phyloP scores from a whole-genome alignment of 2,888 invertebrate species.

The Prosopocoilus inquinatus region DNA sequence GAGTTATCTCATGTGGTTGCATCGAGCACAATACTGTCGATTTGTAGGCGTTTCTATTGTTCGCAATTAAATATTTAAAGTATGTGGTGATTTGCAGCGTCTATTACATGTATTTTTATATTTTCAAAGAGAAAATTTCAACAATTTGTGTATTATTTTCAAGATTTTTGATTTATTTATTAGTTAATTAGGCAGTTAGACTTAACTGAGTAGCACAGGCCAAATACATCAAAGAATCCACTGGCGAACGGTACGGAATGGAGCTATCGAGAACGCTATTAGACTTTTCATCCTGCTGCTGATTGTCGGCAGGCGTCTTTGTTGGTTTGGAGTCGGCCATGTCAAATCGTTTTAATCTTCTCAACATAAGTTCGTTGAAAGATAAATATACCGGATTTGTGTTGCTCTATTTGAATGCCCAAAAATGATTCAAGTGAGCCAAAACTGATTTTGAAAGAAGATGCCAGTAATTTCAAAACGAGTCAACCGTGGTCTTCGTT shows the following conservation, averaged over 20 bases:
- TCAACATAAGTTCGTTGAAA: conserved; percentile 20
- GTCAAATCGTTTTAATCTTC: conserved; percentile 13
- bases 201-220: conserved; percentile 10
- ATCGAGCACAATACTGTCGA: too few relatives aligned
- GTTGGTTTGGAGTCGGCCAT: conserved; percentile 19
- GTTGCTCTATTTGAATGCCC: conserved; percentile 20
- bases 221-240: conserved; percentile 16
- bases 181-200: too few relatives aligned
- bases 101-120: too few relatives aligned
- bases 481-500: too few relatives aligned
- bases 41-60: too few relatives aligned
- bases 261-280: conserved; percentile 14
- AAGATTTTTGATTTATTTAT: too few relatives aligned
- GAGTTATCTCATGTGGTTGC: too few relatives aligned
- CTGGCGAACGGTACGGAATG: conserved; percentile 15
- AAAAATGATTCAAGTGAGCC: background rate
- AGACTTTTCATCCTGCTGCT: conserved; percentile 8
- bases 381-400: conserved; percentile 15
- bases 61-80: too few relatives aligned
- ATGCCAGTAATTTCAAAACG: background rate
- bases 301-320: conserved; percentile 20
- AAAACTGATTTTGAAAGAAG: background rate
- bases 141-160: too few relatives aligned
- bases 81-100: too few relatives aligned
- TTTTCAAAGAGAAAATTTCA: too few relatives aligned